phyloP scores from a whole-genome alignment of 2,797 vertebrate species.

The Cuculus canorus region DNA sequence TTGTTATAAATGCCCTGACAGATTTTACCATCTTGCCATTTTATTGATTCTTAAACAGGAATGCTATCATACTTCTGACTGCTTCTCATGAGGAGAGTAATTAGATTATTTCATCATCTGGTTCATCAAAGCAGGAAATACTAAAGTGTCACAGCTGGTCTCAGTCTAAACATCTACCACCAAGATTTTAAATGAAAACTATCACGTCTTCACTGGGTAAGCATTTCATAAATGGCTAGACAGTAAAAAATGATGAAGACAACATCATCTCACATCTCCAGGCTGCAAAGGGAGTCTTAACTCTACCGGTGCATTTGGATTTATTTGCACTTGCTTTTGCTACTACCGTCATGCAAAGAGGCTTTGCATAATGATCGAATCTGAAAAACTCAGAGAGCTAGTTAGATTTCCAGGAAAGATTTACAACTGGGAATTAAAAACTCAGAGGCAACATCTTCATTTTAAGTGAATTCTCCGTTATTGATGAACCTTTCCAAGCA shows the following conservation, averaged over 20 bases:
- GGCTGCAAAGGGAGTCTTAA: conserved; percentile 38
- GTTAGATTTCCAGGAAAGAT: conserved; percentile 32
- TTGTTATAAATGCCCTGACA: conserved; percentile 55
- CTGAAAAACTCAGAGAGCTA: conserved; percentile 40
- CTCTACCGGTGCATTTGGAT: conserved; percentile 5
- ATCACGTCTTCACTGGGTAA: conserved; percentile 59
- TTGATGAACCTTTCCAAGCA: background rate
- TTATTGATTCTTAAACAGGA: conserved; percentile 70
- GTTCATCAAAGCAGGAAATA: conserved; percentile 76
- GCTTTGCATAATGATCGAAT: conserved; percentile 23
- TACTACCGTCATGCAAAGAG: background rate
- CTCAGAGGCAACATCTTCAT: background rate
- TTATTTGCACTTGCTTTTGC: conserved; percentile 34
- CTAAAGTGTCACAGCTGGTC: conserved; percentile 72
- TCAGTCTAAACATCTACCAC: conserved; percentile 66
- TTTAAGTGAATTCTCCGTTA: background rate
- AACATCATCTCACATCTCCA: conserved; percentile 28
- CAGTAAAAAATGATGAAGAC: conserved; percentile 61
- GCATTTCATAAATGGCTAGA: conserved; percentile 65
- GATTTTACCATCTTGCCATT: conserved; percentile 61
- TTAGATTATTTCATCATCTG: conserved; percentile 76
- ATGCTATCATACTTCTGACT: conserved; percentile 69
- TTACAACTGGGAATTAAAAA: conserved; percentile 20
- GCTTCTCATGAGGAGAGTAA: conserved; percentile 71
- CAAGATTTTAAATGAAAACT: conserved; percentile 74